Conservation (phyloP, 1,140 invertebrate genomes). For the Pseudoatta argentina region DNA sequence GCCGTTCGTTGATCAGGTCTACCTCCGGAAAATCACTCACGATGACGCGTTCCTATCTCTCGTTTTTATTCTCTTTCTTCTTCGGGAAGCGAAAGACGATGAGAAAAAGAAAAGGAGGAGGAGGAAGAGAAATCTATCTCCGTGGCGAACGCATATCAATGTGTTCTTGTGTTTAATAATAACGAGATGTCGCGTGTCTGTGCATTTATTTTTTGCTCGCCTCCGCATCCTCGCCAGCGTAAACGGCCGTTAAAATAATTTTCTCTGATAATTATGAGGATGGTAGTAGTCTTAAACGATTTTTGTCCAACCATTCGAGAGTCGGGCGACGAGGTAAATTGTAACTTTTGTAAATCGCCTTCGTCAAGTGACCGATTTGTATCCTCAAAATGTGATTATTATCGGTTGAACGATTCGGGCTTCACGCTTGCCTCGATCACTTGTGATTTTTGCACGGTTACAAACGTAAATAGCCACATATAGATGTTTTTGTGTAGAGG, state of each 20-base stretch:
- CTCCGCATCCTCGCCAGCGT: constrained; percentile 14
- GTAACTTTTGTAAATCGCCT: constrained; percentile 5
- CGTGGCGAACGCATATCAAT: constrained; percentile 48
- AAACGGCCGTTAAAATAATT: constrained; percentile 28
- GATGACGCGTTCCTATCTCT: constrained; percentile 16
- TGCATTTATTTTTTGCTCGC: constrained; percentile 39
- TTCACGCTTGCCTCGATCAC: constrained; percentile 4
- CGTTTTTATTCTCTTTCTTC: constrained; percentile 28
- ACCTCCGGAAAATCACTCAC: constrained; percentile 58
- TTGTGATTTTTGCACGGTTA: not conserved
- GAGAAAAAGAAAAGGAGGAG: not conserved
- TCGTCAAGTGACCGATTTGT: constrained; percentile 26
- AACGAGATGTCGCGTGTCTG: constrained; percentile 46
- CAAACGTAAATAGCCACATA: constrained; percentile 25
- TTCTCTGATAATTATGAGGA: constrained; percentile 49
- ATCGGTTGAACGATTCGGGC: not conserved
- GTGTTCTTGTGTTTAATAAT: constrained; percentile 49
- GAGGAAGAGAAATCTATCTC: constrained; percentile 14
- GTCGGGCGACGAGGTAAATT: not conserved
- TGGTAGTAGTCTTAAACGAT: constrained; percentile 24
- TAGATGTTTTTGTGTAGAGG: constrained; percentile 6
- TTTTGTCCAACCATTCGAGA: constrained; percentile 24
- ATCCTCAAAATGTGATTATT: constrained; percentile 8
- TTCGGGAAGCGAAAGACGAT: not conserved
- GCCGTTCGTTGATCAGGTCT: constrained; percentile 30